Evolutionary conservation across 1,140 invertebrate genomes (phyloP).

Genomic region (Brachionus manjavacas): DNA sequence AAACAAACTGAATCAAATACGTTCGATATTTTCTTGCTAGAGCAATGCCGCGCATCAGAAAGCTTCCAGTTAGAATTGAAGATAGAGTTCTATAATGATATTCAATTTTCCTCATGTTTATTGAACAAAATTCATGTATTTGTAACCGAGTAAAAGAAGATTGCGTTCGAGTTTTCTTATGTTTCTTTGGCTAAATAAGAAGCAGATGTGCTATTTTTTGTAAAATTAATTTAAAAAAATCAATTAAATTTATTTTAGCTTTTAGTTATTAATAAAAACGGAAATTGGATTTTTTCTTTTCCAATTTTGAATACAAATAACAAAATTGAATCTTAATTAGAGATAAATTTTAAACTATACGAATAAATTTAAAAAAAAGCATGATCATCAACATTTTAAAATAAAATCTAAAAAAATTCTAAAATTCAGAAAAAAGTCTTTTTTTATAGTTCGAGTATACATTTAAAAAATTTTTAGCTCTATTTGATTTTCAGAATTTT

Average conservation of each 20-base stretch:
- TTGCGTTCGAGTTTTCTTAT: not conserved
- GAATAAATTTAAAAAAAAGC: too few species aligned
- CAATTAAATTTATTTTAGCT: not conserved
- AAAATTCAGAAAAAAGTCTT: too few species aligned
- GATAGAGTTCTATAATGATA: slow-evolving; percentile 44
- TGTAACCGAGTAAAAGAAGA: slow-evolving; percentile 23
- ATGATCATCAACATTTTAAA: too few species aligned
- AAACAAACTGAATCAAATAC: slow-evolving; percentile 38
- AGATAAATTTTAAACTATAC: too few species aligned
- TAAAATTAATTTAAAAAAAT: not conserved
- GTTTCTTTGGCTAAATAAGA: not conserved
- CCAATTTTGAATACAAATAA: too few species aligned
- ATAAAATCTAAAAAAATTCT: too few species aligned
- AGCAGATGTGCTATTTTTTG: not conserved
- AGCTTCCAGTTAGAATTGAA: slow-evolving; percentile 64
- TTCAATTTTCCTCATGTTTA: slow-evolving; percentile 40
- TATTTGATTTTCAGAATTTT: too few species aligned
- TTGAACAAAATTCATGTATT: slow-evolving; percentile 31
- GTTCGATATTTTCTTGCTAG: slow-evolving; percentile 62
- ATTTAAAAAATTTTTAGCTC: too few species aligned
- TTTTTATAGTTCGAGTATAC: too few species aligned
- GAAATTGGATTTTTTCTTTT: too few species aligned
- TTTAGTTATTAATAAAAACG: not conserved
- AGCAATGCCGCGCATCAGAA: slow-evolving; percentile 62
- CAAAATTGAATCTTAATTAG: too few species aligned